Percentiles rank a stretch among this genome's conserved stretches.
phyloP scores from a whole-genome alignment of 2,113 vertebrate species.

The Platichthys stellatus region DNA sequence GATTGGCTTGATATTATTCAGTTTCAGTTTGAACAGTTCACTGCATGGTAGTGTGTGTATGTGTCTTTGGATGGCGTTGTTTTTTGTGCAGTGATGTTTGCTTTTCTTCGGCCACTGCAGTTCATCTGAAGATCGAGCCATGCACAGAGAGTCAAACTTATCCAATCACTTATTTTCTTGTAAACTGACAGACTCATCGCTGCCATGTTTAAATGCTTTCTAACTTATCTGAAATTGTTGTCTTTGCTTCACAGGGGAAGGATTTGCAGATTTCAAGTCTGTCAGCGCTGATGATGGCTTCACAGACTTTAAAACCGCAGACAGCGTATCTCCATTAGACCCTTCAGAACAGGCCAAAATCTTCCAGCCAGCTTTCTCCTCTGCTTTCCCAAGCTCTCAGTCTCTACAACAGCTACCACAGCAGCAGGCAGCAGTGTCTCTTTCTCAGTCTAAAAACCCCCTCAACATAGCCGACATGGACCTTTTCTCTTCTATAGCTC shows the following conservation, averaged over 20 bases:
- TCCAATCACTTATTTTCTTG: slow-evolving; percentile 23
- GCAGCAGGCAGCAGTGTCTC: slow-evolving; percentile 70
- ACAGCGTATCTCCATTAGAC: slow-evolving; percentile 94
- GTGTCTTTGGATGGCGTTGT: slow-evolving; percentile 7
- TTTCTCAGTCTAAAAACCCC: slow-evolving; percentile 84
- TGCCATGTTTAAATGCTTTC: slow-evolving; percentile 20
- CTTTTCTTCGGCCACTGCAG: slow-evolving; percentile 19
- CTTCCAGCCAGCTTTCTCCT: slow-evolving; percentile 87
- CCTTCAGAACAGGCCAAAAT: slow-evolving; percentile 87
- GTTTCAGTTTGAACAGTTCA: slow-evolving; percentile 6
- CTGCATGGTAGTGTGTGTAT: slow-evolving; percentile 43
- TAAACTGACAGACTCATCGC: slow-evolving; percentile 31
- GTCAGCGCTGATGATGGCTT: slow-evolving; percentile 91
- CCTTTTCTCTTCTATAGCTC: slow-evolving; percentile 88
- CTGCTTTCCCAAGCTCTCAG: slow-evolving; percentile 83
- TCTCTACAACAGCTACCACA: slow-evolving; percentile 85
- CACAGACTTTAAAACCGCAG: slow-evolving; percentile 98
- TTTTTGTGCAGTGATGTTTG: slow-evolving; percentile 55
- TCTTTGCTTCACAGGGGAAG: slow-evolving; percentile 86
- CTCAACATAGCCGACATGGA: slow-evolving; percentile 93
- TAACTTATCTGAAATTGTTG: slow-evolving; percentile 33
- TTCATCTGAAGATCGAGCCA: slow-evolving; percentile 30
- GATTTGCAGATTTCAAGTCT: slow-evolving; percentile 94
- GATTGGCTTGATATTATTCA: slow-evolving; percentile 27
- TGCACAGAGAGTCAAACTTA: slow-evolving; percentile 36